Evolutionary conservation across 1,140 invertebrate species (phyloP).

Genomic region (Meteorus sp.): DNA sequence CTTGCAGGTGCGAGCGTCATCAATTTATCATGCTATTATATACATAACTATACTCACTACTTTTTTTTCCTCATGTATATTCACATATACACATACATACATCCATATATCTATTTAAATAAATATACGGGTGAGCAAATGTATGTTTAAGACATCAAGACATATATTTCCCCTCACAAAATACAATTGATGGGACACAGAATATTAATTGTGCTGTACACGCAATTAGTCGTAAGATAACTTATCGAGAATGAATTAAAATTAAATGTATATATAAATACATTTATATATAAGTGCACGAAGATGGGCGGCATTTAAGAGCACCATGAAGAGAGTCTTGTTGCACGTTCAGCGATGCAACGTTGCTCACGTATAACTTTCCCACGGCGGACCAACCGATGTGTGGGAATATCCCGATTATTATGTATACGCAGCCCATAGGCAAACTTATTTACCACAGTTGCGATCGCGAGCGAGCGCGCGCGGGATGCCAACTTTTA

Average conservation of each 20-base stretch:
- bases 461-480: slow-evolving; percentile 26
- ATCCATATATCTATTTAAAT: background rate
- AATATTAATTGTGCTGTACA: slow-evolving; percentile 13
- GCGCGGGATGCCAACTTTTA: slow-evolving; percentile 47
- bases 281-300: background rate
- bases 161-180: too few relatives aligned
- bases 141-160: too few relatives aligned
- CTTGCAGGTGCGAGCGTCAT: too few relatives aligned
- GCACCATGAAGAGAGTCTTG: background rate
- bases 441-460: slow-evolving; percentile 40
- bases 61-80: too few relatives aligned
- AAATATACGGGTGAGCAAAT: too few relatives aligned
- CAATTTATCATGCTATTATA: too few relatives aligned
- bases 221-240: slow-evolving; percentile 12
- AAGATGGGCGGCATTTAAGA: background rate
- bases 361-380: slow-evolving; percentile 56
- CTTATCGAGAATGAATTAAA: slow-evolving; percentile 15
- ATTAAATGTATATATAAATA: slow-evolving; percentile 10
- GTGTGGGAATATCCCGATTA: slow-evolving; percentile 57
- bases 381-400: slow-evolving; percentile 50
- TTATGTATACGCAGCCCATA: slow-evolving; percentile 47
- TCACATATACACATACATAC: too few relatives aligned
- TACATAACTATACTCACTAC: too few relatives aligned
- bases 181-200: too few relatives aligned
- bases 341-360: slow-evolving; percentile 14